Conservation (phyloP, 1,140 invertebrate genomes). For the Cryptotermes secundus region DNA sequence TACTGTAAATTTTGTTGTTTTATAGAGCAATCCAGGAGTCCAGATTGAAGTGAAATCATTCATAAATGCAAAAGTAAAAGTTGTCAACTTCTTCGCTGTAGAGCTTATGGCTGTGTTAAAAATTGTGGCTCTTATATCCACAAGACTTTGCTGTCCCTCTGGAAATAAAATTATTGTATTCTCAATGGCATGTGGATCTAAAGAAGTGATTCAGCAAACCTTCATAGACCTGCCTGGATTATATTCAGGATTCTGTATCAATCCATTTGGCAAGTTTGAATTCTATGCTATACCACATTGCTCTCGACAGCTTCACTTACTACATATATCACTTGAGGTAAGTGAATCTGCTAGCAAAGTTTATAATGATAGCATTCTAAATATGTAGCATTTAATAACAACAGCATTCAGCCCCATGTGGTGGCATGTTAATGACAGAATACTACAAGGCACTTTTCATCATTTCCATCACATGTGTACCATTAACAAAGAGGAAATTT, state of each 20-base stretch:
- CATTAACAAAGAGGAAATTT: too few species aligned
- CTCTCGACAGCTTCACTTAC: not conserved
- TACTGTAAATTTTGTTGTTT: not conserved
- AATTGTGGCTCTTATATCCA: not conserved
- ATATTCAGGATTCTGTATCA: not conserved
- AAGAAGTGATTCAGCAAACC: not conserved
- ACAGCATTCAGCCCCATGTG: too few species aligned
- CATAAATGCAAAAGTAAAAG: not conserved
- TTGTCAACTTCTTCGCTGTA: not conserved
- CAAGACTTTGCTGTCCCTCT: not conserved
- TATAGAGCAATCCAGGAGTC: not conserved
- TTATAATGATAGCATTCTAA: too few species aligned
- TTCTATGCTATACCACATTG: conserved; percentile 3
- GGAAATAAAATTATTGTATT: not conserved
- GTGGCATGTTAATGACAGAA: too few species aligned
- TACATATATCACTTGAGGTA: not conserved
- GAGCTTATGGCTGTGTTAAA: not conserved
- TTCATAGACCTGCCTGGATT: not conserved
- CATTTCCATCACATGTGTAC: too few species aligned
- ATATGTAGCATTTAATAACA: too few species aligned
- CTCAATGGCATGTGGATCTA: not conserved
- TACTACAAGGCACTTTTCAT: too few species aligned
- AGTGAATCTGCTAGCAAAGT: not conserved
- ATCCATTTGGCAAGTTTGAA: not conserved
- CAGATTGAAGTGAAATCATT: not conserved